Base-by-base conservation (phyloP, 2,797 vertebrate species). In the Clarias platycephalus region DNA sequence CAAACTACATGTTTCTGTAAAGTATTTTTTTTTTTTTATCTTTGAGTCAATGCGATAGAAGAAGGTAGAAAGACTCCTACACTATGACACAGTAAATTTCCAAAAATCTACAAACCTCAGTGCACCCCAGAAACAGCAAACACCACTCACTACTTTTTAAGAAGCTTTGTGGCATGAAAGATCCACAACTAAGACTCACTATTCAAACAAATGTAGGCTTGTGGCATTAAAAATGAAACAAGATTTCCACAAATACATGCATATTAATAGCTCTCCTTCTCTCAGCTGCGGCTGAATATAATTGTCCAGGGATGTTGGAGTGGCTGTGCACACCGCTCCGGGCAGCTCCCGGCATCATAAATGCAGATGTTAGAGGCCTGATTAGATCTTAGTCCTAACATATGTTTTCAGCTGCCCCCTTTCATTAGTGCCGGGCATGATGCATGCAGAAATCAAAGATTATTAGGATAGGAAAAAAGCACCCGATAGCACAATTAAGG, bases 401-500 rank as follows among this genome's bases (percentile, higher is more conserved):
- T 88, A 94, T 96, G 96, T 96, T 94, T 94, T 95, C 91, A 85
- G 92, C 92, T 94, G 92, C 93, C 94, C 92, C 91, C 92, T 96
- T 96, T 97, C 96, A 97, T 97, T 96, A 97, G 96, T 96, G 90
- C 91, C 88, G 92, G 93, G 93, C 93, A 92, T 94, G 91, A 91
- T 91, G 94, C 93, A 95, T 92, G 93, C 93, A 92, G 93, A 94
- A 96, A 94, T 95, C 93, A 92, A 95, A 97, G 96, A 96, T 96
- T 96, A 96, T 96, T 96, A 96, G 95, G 96, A 96, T 96, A 96
- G 95, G 95, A 97, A 97, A 97, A 97, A 96, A 97, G 97, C 75
- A 95, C 95, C 95, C 89, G 94, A 97, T 96, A 96, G 95, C 95
- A 96, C 95, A 97, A 97, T 99, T 97, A 98, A 96, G 95, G 94